phyloP scores from a whole-genome alignment of 2,797 vertebrate genomes.

The Phoeniculus purpureus region DNA sequence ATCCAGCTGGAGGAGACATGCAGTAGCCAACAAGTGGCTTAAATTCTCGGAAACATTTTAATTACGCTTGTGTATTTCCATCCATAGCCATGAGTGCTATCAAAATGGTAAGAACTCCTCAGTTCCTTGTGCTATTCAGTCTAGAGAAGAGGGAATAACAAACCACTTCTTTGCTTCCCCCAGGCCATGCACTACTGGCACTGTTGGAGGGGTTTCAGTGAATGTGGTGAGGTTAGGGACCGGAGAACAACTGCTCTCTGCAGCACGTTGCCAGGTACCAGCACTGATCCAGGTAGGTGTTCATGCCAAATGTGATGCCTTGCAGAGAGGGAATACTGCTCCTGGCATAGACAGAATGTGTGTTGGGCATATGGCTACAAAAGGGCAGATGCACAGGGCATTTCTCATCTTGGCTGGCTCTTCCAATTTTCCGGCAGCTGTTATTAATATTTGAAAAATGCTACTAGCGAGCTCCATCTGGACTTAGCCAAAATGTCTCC shows the following conservation, averaged over 20 bases:
- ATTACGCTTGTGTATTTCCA: background rate
- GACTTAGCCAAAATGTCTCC: background rate
- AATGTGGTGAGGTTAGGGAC: background rate
- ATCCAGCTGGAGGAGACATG: background rate
- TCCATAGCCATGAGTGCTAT: background rate
- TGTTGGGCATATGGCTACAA: background rate
- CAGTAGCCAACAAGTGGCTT: background rate
- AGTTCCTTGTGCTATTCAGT: background rate
- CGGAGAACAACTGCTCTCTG: background rate
- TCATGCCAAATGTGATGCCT: background rate
- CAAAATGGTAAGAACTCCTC: background rate
- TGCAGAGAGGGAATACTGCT: background rate
- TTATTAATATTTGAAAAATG: conserved; percentile 20
- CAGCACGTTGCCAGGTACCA: background rate
- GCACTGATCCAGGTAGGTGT: background rate
- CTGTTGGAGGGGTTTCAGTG: background rate
- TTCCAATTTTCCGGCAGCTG: conserved; percentile 8
- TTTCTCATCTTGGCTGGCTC: background rate
- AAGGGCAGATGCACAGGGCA: conserved; percentile 20
- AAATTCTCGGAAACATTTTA: background rate
- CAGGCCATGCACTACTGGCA: background rate
- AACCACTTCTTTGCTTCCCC: background rate
- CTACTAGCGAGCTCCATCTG: background rate
- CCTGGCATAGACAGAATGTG: background rate
- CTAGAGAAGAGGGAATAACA: background rate